Conservation (phyloP, 1,140 invertebrate genomes). For the Halictus rubicundus region DNA sequence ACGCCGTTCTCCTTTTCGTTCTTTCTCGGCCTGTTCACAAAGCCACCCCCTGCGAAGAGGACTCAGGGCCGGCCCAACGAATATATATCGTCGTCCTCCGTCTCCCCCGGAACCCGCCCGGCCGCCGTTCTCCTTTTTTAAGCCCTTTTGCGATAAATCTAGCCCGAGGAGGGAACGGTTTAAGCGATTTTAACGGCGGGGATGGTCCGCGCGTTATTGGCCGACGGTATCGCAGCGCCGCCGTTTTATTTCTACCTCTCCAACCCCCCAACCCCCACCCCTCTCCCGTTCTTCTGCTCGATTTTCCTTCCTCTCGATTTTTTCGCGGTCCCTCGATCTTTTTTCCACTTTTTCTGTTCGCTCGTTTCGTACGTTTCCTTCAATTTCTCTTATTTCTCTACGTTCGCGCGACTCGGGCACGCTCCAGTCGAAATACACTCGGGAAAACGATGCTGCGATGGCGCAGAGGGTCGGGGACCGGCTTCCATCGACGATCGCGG, state of each 20-base stretch:
- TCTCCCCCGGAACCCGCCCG: background rate
- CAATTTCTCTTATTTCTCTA: background rate
- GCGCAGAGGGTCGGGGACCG: too few species aligned
- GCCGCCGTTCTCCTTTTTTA: slow-evolving; percentile 51
- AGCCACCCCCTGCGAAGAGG: too few species aligned
- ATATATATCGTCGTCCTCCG: too few species aligned
- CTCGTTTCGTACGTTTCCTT: too few species aligned
- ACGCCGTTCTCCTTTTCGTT: slow-evolving; percentile 34
- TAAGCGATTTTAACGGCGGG: slow-evolving; percentile 71
- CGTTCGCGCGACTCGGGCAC: background rate
- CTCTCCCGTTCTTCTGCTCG: background rate
- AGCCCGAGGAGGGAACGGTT: slow-evolving; percentile 62
- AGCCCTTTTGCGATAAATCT: slow-evolving; percentile 70
- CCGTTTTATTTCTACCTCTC: slow-evolving; percentile 24
- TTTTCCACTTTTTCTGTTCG: background rate
- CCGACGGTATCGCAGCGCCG: slow-evolving; percentile 55
- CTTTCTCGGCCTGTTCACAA: too few species aligned
- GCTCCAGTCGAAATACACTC: slow-evolving; percentile 1
- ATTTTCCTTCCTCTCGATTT: slow-evolving; percentile 20
- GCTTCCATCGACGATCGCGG: background rate
- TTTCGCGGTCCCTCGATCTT: background rate
- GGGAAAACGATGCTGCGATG: background rate
- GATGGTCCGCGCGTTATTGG: slow-evolving; percentile 63
- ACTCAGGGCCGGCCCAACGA: too few species aligned
- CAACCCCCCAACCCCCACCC: background rate